Conservation (phyloP, 2,888 invertebrate genomes). For the Exephanes ischioxanthus region DNA sequence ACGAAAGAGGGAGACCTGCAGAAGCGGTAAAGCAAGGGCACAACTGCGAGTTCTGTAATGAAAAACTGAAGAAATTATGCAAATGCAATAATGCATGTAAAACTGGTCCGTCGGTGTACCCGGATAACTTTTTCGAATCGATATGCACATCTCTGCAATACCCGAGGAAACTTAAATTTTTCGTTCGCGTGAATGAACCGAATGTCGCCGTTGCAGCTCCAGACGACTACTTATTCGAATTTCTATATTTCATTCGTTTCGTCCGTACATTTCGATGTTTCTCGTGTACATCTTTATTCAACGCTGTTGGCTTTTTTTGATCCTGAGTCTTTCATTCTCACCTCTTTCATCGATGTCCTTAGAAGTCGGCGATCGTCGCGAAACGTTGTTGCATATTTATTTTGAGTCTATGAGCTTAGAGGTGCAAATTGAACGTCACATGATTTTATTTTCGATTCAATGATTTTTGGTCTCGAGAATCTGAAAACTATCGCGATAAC, state of each 20-base stretch:
- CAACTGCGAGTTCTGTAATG: constrained; percentile 70
- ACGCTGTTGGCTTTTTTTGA: not conserved
- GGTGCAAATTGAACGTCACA: not conserved
- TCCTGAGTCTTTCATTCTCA: not conserved
- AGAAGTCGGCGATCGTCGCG: not conserved
- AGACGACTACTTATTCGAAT: not conserved
- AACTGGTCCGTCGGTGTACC: constrained; percentile 61
- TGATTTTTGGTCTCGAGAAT: not conserved
- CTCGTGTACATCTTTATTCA: not conserved
- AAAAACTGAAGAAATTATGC: constrained; percentile 80
- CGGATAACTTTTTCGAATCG: constrained; percentile 74
- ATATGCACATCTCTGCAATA: constrained; percentile 68
- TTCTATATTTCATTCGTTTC: not conserved
- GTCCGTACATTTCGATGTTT: not conserved
- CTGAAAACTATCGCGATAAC: not conserved
- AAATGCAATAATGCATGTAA: constrained; percentile 79
- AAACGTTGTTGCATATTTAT: not conserved
- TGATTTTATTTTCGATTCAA: not conserved
- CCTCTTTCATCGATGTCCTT: not conserved
- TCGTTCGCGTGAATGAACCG: not conserved
- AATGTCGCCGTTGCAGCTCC: not conserved
- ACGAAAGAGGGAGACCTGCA: not conserved
- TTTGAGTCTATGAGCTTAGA: not conserved
- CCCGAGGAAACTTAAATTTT: not conserved
- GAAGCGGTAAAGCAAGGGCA: not conserved